Percentiles rank a stretch among this genome's conserved stretches.
Conservation (phyloP, 2,888 invertebrate genomes). For the Cephus runcator region DNA sequence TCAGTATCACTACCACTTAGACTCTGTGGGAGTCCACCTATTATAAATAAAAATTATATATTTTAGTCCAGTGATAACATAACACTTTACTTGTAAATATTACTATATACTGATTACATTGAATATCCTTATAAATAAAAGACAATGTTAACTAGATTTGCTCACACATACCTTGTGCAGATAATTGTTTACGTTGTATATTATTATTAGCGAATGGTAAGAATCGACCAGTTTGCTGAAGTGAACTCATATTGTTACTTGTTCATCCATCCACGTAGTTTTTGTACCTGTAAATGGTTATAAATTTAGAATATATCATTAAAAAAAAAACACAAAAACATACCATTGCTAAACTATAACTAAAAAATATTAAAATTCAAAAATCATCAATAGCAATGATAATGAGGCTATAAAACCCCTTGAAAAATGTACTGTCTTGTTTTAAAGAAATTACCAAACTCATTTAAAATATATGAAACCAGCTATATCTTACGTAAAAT, state of each 20-base stretch:
- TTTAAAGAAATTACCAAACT: not conserved
- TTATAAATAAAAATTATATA: slow-evolving; percentile 25
- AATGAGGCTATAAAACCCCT: not conserved
- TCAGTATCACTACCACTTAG: slow-evolving; percentile 90
- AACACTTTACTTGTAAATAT: slow-evolving; percentile 1
- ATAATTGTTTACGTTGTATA: slow-evolving; percentile 71
- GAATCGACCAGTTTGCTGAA: slow-evolving; percentile 73
- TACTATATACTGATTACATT: not conserved
- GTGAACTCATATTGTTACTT: slow-evolving; percentile 70
- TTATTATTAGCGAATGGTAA: slow-evolving; percentile 71
- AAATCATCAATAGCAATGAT: not conserved
- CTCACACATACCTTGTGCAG: slow-evolving; percentile 61
- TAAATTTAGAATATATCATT: not conserved
- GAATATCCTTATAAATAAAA: slow-evolving; percentile 46
- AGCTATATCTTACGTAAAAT: not conserved
- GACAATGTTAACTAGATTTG: slow-evolving; percentile 4
- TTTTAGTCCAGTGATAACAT: not conserved
- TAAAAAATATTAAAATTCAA: not conserved
- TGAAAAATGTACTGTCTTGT: not conserved
- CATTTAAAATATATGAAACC: not conserved
- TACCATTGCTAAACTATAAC: slow-evolving; percentile 37
- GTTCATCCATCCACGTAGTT: slow-evolving; percentile 62
- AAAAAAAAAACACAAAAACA: not conserved
- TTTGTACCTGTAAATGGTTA: slow-evolving; percentile 64
- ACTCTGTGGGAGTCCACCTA: slow-evolving; percentile 77